Evolutionary conservation across 1,140 invertebrate species (phyloP).

Genomic region (Adoxophyes honmai): DNA sequence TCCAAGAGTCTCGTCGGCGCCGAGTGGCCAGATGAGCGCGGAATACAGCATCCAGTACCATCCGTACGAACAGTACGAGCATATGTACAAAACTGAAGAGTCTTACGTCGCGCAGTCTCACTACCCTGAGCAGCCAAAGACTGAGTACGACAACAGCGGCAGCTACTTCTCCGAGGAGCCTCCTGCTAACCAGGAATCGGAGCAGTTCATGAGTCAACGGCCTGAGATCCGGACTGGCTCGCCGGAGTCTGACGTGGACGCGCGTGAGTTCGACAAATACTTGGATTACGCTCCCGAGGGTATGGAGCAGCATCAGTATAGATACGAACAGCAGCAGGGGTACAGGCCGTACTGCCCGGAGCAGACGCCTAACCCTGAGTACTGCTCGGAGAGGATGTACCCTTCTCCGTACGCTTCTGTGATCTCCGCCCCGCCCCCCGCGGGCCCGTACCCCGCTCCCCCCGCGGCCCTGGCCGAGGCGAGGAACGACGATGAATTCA

Average conservation of each 20-base stretch:
- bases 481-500: constrained; percentile 88
- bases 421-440: constrained; percentile 50
- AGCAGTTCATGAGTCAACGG: constrained; percentile 52
- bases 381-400: constrained; percentile 74
- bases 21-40: constrained; percentile 48
- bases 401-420: constrained; percentile 63
- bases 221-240: constrained; percentile 67
- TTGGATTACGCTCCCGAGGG: constrained; percentile 78
- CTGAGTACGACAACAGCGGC: constrained; percentile 67
- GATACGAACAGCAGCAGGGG: constrained; percentile 62
- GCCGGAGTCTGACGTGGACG: constrained; percentile 78
- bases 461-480: constrained; percentile 75
- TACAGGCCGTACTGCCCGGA: constrained; percentile 58
- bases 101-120: constrained; percentile 64
- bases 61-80: constrained; percentile 70
- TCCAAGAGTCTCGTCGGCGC: constrained; percentile 65
- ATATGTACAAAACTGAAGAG: constrained; percentile 74
- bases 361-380: constrained; percentile 67
- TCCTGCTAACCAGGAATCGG: constrained; percentile 43
- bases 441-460: constrained; percentile 42
- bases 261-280: constrained; percentile 82
- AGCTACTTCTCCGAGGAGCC: constrained; percentile 74
- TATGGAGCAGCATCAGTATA: constrained; percentile 61
- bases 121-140: constrained; percentile 72
- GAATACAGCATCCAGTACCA: constrained; percentile 71